phyloP scores from a whole-genome alignment of 2,888 invertebrate genomes.

The Cheilosia scutellata region DNA sequence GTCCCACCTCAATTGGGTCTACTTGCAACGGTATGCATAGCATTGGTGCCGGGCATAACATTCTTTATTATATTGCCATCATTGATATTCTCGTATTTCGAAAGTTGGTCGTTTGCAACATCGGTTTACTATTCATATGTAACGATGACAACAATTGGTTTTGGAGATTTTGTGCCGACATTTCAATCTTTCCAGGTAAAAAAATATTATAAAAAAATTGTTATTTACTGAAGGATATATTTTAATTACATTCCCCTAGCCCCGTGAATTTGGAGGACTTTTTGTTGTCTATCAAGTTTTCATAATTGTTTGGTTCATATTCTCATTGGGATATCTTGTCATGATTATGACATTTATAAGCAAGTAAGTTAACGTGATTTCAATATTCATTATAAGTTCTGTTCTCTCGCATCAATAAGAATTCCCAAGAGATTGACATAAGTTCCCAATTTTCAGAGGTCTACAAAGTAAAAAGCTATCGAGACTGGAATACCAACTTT shows the following conservation, averaged over 20 bases:
- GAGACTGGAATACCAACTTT: conserved; percentile 90
- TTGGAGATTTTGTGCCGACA: conserved; percentile 95
- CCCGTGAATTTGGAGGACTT: conserved; percentile 85
- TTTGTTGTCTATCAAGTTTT: conserved; percentile 91
- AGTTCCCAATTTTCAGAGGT: conserved; percentile 81
- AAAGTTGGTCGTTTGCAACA: conserved; percentile 93
- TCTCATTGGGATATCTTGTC: conserved; percentile 94
- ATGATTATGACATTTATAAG: conserved; percentile 95
- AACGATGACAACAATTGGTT: conserved; percentile 94
- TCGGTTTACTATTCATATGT: conserved; percentile 95
- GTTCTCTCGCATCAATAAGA: conserved; percentile 18
- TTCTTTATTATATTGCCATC: conserved; percentile 95
- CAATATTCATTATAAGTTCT: background rate
- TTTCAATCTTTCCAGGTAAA: conserved; percentile 83
- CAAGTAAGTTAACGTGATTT: conserved; percentile 80
- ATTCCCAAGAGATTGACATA: conserved; percentile 76
- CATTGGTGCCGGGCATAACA: conserved; percentile 94
- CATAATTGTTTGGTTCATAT: conserved; percentile 94
- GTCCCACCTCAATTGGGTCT: conserved; percentile 89
- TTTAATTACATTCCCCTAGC: conserved; percentile 75
- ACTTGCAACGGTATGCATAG: conserved; percentile 91
- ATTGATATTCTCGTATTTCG: conserved; percentile 92
- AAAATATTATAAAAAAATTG: background rate
- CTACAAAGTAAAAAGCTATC: conserved; percentile 89
- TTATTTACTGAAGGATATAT: background rate